These are phyloP conservation scores for Pithys albifrons DNA, from an alignment of 2,113 vertebrate species.

Conservation along the genomic window DNA sequence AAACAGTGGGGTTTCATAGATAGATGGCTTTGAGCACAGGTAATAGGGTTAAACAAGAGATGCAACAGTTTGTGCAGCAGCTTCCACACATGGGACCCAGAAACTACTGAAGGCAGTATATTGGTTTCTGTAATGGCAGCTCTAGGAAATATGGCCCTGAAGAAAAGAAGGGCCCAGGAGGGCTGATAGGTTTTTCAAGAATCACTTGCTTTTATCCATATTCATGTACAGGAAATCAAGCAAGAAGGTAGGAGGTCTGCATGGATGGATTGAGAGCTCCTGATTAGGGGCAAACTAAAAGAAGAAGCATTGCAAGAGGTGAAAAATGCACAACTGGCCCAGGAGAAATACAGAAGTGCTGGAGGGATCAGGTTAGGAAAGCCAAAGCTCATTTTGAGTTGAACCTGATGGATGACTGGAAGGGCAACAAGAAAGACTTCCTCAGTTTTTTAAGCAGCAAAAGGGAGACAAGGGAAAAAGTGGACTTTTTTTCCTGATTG, in stretches of 20 bases:
- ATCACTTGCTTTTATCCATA: neutral
- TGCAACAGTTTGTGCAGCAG: neutral
- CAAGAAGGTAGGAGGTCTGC: neutral
- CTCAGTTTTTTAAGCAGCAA: neutral
- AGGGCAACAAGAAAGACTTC: neutral
- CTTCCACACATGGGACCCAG: neutral
- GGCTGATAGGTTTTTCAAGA: neutral
- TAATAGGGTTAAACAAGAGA: neutral
- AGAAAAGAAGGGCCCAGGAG: neutral
- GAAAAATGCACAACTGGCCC: neutral
- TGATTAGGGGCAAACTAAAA: neutral
- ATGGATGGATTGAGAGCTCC: neutral
- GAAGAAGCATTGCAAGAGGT: neutral
- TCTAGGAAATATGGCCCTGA: neutral
- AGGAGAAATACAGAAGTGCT: neutral
- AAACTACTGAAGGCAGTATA: neutral
- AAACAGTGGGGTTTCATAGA: neutral
- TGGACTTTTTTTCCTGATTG: neutral
- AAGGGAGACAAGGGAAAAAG: neutral
- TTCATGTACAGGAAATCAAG: neutral
- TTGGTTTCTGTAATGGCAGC: neutral
- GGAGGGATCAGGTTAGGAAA: neutral
- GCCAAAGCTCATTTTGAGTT: neutral
- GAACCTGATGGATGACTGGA: neutral
- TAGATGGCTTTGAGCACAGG: neutral